Evolutionary conservation across 2,888 invertebrate genomes (phyloP).

Genomic region (Zeuzera pyrina): DNA sequence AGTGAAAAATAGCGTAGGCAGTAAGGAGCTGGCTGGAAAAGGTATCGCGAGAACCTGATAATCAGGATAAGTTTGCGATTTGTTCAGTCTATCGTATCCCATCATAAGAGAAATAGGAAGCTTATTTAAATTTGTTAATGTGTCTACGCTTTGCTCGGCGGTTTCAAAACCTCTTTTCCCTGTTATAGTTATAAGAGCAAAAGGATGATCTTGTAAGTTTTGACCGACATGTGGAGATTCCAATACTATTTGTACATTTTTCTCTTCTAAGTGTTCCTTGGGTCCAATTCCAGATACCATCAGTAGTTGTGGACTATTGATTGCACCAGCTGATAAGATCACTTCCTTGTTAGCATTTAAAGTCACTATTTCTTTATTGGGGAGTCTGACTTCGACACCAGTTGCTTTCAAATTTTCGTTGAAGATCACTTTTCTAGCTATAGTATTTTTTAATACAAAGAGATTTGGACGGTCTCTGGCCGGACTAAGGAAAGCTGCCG

Average conservation of each 20-base stretch:
- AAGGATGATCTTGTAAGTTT: slow-evolving; percentile 38
- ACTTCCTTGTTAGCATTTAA: slow-evolving; percentile 31
- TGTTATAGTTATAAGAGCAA: slow-evolving; percentile 26
- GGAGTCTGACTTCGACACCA: slow-evolving; percentile 29
- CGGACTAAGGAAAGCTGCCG: slow-evolving; percentile 25
- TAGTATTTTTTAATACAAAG: slow-evolving; percentile 29
- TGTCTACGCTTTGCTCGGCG: slow-evolving; percentile 20
- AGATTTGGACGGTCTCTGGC: slow-evolving; percentile 33
- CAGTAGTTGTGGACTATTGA: slow-evolving; percentile 38
- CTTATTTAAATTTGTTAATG: slow-evolving; percentile 21
- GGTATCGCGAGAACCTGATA: slow-evolving; percentile 31
- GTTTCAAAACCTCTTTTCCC: slow-evolving; percentile 17
- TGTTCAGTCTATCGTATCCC: slow-evolving; percentile 32
- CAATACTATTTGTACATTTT: slow-evolving; percentile 24
- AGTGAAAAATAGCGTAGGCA: slow-evolving; percentile 25
- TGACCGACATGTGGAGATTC: slow-evolving; percentile 34
- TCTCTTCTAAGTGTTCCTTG: slow-evolving; percentile 27
- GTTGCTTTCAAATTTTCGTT: slow-evolving; percentile 21
- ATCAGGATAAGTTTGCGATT: slow-evolving; percentile 32
- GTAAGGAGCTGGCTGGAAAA: slow-evolving; percentile 20
- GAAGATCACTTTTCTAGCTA: slow-evolving; percentile 31
- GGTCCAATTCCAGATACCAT: slow-evolving; percentile 49
- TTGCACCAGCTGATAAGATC: slow-evolving; percentile 37
- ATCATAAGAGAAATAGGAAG: slow-evolving; percentile 29
- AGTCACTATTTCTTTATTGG: slow-evolving; percentile 15